phyloP scores from a whole-genome alignment of 2,888 invertebrate species.

The Oligia fasciuncula region DNA sequence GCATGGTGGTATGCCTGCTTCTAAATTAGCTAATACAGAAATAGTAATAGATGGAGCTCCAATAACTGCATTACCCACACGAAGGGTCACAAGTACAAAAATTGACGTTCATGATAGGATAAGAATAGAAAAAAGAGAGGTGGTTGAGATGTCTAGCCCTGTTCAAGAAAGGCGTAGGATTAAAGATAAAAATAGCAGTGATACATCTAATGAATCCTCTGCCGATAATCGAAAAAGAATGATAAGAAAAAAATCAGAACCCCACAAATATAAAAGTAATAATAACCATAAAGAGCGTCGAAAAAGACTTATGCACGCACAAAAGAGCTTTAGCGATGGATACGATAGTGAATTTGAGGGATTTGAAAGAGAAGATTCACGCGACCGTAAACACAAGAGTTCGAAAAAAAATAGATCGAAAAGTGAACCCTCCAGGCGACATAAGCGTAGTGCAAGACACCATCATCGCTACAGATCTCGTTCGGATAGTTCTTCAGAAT shows the following conservation, averaged over 20 bases:
- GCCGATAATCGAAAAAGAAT: constrained; percentile 80
- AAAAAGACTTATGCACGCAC: constrained; percentile 79
- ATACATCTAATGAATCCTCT: constrained; percentile 85
- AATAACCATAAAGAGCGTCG: constrained; percentile 80
- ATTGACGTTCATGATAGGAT: constrained; percentile 88
- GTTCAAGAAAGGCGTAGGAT: constrained; percentile 76
- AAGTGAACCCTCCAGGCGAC: constrained; percentile 85
- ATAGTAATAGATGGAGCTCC: constrained; percentile 85
- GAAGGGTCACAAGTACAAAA: constrained; percentile 88
- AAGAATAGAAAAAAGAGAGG: constrained; percentile 88
- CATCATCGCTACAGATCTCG: constrained; percentile 77
- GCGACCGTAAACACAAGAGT: constrained; percentile 75
- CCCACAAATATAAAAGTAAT: constrained; percentile 75
- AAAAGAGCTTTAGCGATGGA: constrained; percentile 89
- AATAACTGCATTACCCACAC: constrained; percentile 84
- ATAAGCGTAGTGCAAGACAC: constrained; percentile 77
- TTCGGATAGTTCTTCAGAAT: constrained; percentile 81
- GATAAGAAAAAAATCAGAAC: constrained; percentile 72
- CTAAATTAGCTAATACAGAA: constrained; percentile 90
- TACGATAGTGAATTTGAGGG: constrained; percentile 85
- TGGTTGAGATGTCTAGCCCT: constrained; percentile 87
- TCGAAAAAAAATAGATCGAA: constrained; percentile 86
- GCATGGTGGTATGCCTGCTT: constrained; percentile 96
- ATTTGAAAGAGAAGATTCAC: constrained; percentile 70
- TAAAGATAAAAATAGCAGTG: constrained; percentile 76